phyloP scores from a whole-genome alignment of 2,797 vertebrate species.

The Cygnus olor region DNA sequence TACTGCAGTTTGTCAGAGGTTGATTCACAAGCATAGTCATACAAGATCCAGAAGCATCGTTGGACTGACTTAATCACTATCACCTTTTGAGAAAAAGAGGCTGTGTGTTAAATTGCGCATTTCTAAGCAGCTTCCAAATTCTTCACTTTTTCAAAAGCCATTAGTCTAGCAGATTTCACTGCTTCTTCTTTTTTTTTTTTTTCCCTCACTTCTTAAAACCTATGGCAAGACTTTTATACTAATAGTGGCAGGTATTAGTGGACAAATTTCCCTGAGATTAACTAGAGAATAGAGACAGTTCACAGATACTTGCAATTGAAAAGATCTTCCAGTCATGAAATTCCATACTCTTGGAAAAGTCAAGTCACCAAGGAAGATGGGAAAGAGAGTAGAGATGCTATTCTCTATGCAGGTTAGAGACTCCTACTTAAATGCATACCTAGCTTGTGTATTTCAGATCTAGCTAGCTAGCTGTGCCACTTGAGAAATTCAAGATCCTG shows the following conservation, averaged over 20 bases:
- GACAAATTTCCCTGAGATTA: not conserved
- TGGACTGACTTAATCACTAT: conserved; percentile 28
- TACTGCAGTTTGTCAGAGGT: not conserved
- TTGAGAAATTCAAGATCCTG: not conserved
- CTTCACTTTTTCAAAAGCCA: not conserved
- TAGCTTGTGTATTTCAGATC: not conserved
- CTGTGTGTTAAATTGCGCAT: conserved; percentile 10
- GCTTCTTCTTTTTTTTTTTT: not conserved
- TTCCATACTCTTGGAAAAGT: not conserved
- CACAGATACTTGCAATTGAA: not conserved
- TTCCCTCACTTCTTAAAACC: not conserved
- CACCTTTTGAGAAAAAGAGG: conserved; percentile 18
- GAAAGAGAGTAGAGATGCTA: not conserved
- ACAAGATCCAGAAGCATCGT: not conserved
- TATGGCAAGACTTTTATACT: not conserved
- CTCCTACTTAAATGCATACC: not conserved
- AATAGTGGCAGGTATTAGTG: not conserved
- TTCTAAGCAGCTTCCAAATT: conserved; percentile 18
- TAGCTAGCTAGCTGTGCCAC: not conserved
- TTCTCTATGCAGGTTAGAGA: not conserved
- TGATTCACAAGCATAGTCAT: conserved; percentile 36
- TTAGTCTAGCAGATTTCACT: not conserved
- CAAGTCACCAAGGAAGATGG: not conserved
- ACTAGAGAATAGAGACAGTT: not conserved
- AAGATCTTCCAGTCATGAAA: not conserved